Base-by-base conservation (phyloP, 2,888 invertebrate species). In the Tanypteryx hageni region DNA sequence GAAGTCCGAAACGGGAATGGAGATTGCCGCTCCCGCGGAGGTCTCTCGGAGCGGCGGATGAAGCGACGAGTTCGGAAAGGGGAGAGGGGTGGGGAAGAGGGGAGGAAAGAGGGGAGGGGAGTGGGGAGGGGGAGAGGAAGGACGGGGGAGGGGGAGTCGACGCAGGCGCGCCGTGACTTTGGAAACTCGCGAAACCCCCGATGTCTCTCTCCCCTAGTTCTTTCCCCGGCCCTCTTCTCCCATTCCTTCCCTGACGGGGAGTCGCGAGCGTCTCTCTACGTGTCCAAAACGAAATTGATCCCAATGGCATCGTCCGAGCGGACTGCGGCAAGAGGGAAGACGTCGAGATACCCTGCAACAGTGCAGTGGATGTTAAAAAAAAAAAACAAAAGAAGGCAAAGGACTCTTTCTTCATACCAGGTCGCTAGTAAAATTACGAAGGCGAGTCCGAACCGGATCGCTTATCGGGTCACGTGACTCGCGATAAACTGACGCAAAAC, bases 21-120 rank as follows among this genome's bases (percentile, higher is more conserved):
- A 27, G 44, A 44, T 44, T 5, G 44, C 44, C 44, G 76, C 27
- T 27, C 76, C 76, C 76, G 22, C 4, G 76, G 76, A 27, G 22
- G 76, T 76, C 76, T 76, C 27, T 76, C 76, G 76, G 64, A 64
- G 11, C 64, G 64, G 64, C 64, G 64, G 68, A 68, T 9, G 68
- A 68, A 68, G 13, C 68, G 68, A 18, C 18, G 68, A 27, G 76
- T 76, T 76, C 27, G 18, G 76, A 76, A 76, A 76, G 76, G 76
- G 76, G 76, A 27, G 76, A 22, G 76, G 76, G 76, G 76, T 27
- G 27, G 22, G 76, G 10, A 18, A 27, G 76, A 27, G 76, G 76
- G 9, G 44, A 3, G 44, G 44, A 44, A 5, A n/a, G n/a, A n/a
- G 11, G 76, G 27, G 27, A 76, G 76, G 76, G 76, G 76, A 22